Percentiles rank a stretch among this genome's conserved stretches.
Evolutionary conservation across 2,113 vertebrate species (phyloP).

Genomic region (Percopsis transmontana): DNA sequence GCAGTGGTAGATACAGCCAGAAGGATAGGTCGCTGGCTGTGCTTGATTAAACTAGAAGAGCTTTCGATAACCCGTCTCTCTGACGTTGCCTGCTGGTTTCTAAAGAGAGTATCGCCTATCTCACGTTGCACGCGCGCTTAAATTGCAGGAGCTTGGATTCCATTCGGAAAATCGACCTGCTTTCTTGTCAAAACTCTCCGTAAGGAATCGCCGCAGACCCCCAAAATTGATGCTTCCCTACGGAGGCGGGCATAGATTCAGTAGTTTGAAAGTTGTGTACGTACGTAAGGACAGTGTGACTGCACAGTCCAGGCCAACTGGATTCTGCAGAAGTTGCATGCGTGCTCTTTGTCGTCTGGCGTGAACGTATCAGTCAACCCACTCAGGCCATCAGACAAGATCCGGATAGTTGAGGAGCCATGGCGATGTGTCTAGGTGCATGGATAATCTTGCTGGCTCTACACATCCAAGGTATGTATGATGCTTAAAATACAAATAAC

Average conservation of each 20-base stretch:
- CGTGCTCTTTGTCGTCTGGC: conserved; percentile 58
- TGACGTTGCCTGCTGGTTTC: conserved; percentile 2
- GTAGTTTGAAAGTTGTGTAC: conserved; percentile 54
- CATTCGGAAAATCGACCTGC: conserved; percentile 15
- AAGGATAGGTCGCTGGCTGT: conserved; percentile 42
- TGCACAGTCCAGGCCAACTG: conserved; percentile 37
- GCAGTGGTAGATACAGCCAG: conserved; percentile 65
- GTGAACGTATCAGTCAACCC: conserved; percentile 53
- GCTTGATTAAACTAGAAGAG: conserved; percentile 40
- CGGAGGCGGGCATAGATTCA: conserved; percentile 35
- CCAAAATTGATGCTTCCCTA: conserved; percentile 52
- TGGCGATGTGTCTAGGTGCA: conserved; percentile 71
- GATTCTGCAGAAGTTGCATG: conserved; percentile 77
- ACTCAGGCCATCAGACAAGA: conserved; percentile 57
- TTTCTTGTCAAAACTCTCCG: conserved; percentile 52
- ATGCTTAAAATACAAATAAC: neutral
- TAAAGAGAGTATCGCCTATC: conserved; percentile 3
- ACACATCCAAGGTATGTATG: conserved; percentile 79
- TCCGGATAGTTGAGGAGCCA: conserved; percentile 72
- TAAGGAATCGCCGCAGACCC: conserved; percentile 30
- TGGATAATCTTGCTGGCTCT: conserved; percentile 74
- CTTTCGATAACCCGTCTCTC: conserved; percentile 19
- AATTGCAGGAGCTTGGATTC: conserved; percentile 49
- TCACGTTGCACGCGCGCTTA: conserved; percentile 1
- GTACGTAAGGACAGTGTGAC: conserved; percentile 23